These are phyloP conservation scores for Sander vitreus DNA, from an alignment of 2,113 vertebrate genomes.

Conservation along the genomic window DNA sequence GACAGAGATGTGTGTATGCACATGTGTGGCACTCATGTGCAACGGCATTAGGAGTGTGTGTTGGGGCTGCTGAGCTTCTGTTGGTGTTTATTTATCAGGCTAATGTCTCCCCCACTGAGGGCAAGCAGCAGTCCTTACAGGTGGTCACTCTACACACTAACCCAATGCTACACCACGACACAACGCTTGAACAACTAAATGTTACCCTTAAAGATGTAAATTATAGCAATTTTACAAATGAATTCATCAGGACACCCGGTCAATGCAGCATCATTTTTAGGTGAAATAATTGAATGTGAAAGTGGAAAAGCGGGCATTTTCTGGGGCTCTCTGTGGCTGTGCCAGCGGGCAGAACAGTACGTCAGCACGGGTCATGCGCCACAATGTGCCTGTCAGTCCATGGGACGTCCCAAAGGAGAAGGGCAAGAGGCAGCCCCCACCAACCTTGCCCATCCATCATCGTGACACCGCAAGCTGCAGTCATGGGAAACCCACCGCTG, in stretches of 20 bases:
- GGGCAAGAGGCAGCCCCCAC: constrained; percentile 78
- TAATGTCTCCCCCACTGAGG: constrained; percentile 54
- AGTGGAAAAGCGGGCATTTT: constrained; percentile 67
- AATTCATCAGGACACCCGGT: background rate
- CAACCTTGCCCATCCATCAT: constrained; percentile 86
- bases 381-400: constrained; percentile 82
- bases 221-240: background rate
- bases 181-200: background rate
- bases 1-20: constrained; percentile 10
- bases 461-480: constrained; percentile 80
- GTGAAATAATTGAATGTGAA: constrained; percentile 44
- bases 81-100: constrained; percentile 65
- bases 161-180: background rate
- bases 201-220: background rate
- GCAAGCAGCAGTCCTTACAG: constrained; percentile 48
- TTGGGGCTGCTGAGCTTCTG: constrained; percentile 32
- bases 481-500: constrained; percentile 81
- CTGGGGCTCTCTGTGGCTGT: constrained; percentile 58
- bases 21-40: constrained; percentile 16
- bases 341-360: constrained; percentile 73
- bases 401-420: constrained; percentile 82
- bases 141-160: constrained; percentile 14
- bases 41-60: constrained; percentile 8
- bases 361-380: constrained; percentile 63
- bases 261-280: too few relatives aligned